Conservation (phyloP, 2,888 invertebrate species). For the Dendrolimus pini region DNA sequence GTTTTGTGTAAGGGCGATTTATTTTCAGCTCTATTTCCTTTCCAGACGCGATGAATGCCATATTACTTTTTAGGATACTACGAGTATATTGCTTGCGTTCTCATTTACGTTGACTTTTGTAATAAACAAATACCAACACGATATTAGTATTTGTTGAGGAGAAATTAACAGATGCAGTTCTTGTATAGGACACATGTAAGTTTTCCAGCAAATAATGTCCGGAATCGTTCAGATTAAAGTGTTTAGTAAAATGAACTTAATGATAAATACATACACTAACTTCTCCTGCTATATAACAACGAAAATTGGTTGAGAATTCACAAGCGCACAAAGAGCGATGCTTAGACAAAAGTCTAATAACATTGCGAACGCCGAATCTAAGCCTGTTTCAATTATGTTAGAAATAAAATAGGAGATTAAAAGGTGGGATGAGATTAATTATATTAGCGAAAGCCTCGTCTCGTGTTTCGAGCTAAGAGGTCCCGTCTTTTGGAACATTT, state of each 20-base stretch:
- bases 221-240: no score
- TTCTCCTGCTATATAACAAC: no score
- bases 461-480: constrained; percentile 30
- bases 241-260: no score
- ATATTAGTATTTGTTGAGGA: neutral
- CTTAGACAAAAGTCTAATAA: neutral
- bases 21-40: constrained; percentile 71
- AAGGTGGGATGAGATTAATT: constrained; percentile 44
- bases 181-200: neutral
- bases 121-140: neutral
- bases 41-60: constrained; percentile 27
- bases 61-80: constrained; percentile 23
- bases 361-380: constrained; percentile 9
- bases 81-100: neutral
- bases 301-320: no score
- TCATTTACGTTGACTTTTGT: neutral
- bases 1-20: constrained; percentile 67
- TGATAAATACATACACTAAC: no score
- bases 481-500: constrained; percentile 28
- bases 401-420: constrained; percentile 35
- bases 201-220: no score
- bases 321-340: no score
- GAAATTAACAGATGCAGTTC: neutral
- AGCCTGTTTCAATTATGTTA: constrained; percentile 28
- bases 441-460: constrained; percentile 40